These are phyloP conservation scores for Grammomys dolichurus DNA, from an alignment of 2,113 vertebrate species.

Conservation along the genomic window DNA sequence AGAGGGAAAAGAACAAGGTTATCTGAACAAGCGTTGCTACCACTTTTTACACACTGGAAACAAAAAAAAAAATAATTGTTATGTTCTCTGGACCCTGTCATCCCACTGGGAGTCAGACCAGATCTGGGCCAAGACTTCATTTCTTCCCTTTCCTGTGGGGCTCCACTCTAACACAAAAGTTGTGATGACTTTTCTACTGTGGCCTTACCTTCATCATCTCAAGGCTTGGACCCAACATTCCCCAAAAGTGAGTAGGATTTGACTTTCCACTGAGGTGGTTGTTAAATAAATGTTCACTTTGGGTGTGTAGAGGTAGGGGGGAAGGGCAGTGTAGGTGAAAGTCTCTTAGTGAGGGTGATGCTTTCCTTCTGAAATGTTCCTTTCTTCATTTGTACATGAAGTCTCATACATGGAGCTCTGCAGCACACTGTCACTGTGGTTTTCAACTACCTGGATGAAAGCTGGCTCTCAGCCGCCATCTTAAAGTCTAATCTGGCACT, in stretches of 20 bases:
- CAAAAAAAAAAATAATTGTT: not conserved
- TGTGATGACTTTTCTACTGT: not conserved
- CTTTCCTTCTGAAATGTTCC: not conserved
- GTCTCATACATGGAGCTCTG: not conserved
- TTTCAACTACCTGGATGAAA: not conserved
- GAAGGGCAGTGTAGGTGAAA: fast-evolving
- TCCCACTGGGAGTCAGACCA: not conserved
- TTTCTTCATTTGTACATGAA: not conserved
- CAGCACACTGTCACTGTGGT: fast-evolving
- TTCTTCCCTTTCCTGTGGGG: no score
- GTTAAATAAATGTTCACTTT: not conserved
- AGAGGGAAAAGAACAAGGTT: not conserved
- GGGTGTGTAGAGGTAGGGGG: no score
- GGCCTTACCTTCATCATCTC: not conserved
- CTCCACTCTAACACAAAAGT: not conserved
- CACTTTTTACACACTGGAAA: not conserved
- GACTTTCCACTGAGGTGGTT: not conserved
- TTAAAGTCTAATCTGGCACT: not conserved
- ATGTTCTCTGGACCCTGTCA: not conserved
- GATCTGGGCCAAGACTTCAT: not conserved
- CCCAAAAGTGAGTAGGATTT: not conserved
- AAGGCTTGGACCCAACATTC: not conserved
- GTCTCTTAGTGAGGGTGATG: not conserved
- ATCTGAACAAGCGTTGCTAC: not conserved
- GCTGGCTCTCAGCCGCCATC: not conserved